These are phyloP conservation scores for Polypedilum vanderplanki DNA, from an alignment of 1,140 invertebrate genomes.

Conservation along the genomic window DNA sequence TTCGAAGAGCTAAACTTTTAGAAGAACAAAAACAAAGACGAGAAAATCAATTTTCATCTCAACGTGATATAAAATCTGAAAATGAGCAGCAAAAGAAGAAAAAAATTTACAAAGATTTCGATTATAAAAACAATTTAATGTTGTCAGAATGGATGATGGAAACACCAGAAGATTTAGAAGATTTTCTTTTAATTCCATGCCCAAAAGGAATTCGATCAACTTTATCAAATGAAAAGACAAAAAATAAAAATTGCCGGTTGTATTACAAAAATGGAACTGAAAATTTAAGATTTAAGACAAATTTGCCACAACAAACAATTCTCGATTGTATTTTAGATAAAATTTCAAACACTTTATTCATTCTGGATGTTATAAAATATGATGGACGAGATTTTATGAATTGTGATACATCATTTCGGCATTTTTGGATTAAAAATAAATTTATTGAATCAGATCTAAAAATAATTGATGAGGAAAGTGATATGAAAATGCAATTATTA, in stretches of 20 bases:
- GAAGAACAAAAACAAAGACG: background rate
- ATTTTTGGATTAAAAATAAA: slow-evolving; percentile 39
- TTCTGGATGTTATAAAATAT: slow-evolving; percentile 79
- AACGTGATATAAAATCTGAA: background rate
- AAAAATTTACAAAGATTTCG: background rate
- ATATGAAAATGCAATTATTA: background rate
- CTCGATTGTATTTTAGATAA: slow-evolving; percentile 74
- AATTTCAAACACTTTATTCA: slow-evolving; percentile 57
- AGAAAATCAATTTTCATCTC: background rate
- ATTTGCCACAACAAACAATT: slow-evolving; percentile 61
- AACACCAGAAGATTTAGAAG: slow-evolving; percentile 62
- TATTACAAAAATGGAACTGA: slow-evolving; percentile 62
- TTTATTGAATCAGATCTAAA: slow-evolving; percentile 34
- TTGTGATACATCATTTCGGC: slow-evolving; percentile 55
- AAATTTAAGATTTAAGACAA: slow-evolving; percentile 53
- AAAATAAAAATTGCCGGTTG: slow-evolving; percentile 52
- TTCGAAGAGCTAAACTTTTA: background rate
- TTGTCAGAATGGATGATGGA: slow-evolving; percentile 88
- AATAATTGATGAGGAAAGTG: slow-evolving; percentile 33
- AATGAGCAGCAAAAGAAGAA: too few species aligned
- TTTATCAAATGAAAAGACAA: slow-evolving; percentile 60
- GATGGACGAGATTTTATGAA: slow-evolving; percentile 65
- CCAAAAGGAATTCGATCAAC: slow-evolving; percentile 73
- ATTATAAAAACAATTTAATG: background rate
- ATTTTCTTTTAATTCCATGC: slow-evolving; percentile 78